phyloP scores from a whole-genome alignment of 2,888 invertebrate species.

The Anodontia alba region DNA sequence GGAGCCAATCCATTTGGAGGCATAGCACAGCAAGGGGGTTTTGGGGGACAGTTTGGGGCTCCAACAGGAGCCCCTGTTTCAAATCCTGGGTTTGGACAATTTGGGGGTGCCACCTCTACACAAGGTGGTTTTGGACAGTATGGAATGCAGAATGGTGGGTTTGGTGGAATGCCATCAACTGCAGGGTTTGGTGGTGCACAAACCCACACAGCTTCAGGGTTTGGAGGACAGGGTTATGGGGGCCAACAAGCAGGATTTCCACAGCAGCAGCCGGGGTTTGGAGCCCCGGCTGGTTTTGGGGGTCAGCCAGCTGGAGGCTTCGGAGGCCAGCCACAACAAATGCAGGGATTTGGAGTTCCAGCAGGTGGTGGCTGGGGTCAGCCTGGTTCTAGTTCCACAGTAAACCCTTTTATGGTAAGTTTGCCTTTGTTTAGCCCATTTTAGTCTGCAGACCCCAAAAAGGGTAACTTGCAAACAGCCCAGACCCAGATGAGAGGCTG shows the following conservation, averaged over 20 bases:
- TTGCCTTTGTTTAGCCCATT: no score
- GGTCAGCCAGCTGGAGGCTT: conserved; percentile 35
- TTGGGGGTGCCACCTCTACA: conserved; percentile 40
- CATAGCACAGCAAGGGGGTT: conserved; percentile 21
- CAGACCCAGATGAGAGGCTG: no score
- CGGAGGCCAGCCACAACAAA: conserved; percentile 51
- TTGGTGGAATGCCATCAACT: conserved; percentile 58
- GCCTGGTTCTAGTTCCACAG: conserved; percentile 53
- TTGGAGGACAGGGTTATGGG: conserved; percentile 52
- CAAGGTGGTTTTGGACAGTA: conserved; percentile 57
- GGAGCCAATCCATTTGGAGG: conserved; percentile 68
- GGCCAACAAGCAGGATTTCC: conserved; percentile 48
- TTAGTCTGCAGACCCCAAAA: no score
- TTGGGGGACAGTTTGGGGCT: conserved; percentile 6
- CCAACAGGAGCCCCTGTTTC: not conserved
- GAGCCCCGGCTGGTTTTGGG: conserved; percentile 33
- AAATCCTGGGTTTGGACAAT: conserved; percentile 64
- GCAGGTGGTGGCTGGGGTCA: conserved; percentile 56
- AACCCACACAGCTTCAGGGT: conserved; percentile 32
- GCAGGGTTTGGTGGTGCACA: conserved; percentile 46
- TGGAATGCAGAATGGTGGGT: conserved; percentile 74
- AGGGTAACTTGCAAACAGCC: no score
- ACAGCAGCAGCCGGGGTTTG: conserved; percentile 32
- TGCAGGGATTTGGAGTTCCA: conserved; percentile 59
- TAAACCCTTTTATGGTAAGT: conserved; percentile 79